Evolutionary conservation across 2,888 invertebrate species (phyloP), one percentile per base, ranked within the genome.

Genomic region (Mesodorylaimus sp.): DNA sequence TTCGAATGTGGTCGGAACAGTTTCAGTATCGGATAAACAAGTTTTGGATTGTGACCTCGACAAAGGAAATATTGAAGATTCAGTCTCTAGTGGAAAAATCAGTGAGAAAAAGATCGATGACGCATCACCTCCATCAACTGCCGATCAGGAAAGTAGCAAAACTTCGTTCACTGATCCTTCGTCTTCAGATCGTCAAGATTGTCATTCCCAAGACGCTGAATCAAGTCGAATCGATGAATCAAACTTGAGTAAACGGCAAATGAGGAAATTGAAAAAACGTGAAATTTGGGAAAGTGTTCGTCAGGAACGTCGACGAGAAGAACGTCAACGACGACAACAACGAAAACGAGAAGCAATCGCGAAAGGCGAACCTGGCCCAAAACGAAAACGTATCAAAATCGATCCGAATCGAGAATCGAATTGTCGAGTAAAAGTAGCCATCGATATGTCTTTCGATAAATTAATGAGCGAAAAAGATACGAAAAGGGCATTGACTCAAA

Each of bases 371-470:
- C 3, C 25, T n/a, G n/a, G n/a, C n/a, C n/a, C n/a, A n/a, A n/a
- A n/a, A 13, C 27, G 24, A 3, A 24, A 10, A 45, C 23, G 19
- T 19, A n/a, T 10, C 3, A 19, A 37, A 37, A 23, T 16, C n/a
- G 37, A 29, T n/a, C 80, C 75, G 62, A 76, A 80, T 73, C 75
- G 76, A 41, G 74, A 76, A 54, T 78, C 80, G 53, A 71, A 73
- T 47, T 80, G 79, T 63, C 79, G 77, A 68, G 74, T 77, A 48
- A 75, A 74, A 48, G 74, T 93, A 19, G 81, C 80, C 19, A 77
- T 95, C 56, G 93, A 95, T 66, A 77, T 89, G 62, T 83, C 85
- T 62, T 91, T 87, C 67, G 87, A 88, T 64, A 75, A 83, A 55
- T 71, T 84, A 46, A 95, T 95, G 93, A 79, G 77, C 54, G 82